phyloP scores from a whole-genome alignment of 2,888 invertebrate species.

The Oxycera nigricornis region DNA sequence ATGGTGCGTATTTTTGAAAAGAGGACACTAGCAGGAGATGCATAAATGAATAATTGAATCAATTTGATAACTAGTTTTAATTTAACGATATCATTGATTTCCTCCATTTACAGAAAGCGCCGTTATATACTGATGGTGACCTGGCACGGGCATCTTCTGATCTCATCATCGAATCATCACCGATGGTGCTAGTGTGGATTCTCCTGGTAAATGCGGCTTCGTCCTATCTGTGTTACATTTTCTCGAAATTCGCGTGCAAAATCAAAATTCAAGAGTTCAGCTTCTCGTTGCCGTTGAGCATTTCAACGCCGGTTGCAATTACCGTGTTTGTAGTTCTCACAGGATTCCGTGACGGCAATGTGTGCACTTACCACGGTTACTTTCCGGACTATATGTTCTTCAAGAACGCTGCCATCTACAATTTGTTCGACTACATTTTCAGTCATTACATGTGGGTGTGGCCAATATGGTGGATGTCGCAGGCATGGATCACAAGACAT shows the following conservation, averaged over 20 bases:
- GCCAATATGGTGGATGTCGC: constrained; percentile 81
- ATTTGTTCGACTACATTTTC: constrained; percentile 65
- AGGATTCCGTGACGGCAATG: constrained; percentile 69
- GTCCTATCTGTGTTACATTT: constrained; percentile 72
- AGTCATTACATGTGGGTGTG: constrained; percentile 78
- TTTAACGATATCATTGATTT: no score
- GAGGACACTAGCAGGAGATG: neutral
- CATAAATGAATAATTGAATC: no score
- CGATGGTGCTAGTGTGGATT: constrained; percentile 64
- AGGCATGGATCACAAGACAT: constrained; percentile 86
- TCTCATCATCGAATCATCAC: constrained; percentile 50
- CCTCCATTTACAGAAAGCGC: constrained; percentile 18
- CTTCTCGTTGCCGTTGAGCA: constrained; percentile 81
- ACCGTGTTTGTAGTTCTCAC: constrained; percentile 73
- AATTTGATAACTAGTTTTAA: no score
- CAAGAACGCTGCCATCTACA: constrained; percentile 74
- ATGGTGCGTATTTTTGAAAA: constrained; percentile 60
- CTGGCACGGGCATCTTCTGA: neutral
- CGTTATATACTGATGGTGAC: constrained; percentile 36
- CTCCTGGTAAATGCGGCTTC: constrained; percentile 71
- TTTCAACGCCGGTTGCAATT: constrained; percentile 78
- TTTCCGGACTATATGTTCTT: constrained; percentile 88
- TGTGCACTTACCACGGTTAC: constrained; percentile 70
- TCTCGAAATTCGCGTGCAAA: constrained; percentile 84
- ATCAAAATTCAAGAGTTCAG: constrained; percentile 88